Evolutionary conservation across 2,113 vertebrate species (phyloP).

Genomic region (Fulica atra): DNA sequence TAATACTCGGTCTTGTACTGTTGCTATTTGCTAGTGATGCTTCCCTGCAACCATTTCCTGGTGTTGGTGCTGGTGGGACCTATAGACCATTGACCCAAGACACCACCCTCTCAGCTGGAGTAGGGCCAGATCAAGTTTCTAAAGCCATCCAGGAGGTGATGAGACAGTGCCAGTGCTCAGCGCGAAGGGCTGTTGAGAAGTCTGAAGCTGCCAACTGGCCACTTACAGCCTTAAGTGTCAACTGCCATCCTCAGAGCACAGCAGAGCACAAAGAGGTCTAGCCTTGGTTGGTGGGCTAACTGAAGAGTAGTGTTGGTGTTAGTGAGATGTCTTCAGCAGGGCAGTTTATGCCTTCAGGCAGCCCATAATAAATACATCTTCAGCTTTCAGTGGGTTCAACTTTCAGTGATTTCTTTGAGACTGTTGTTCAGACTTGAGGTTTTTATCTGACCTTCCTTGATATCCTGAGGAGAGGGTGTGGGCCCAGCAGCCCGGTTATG

Average conservation of each 20-base stretch:
- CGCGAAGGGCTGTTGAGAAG: neutral
- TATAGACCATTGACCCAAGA: neutral
- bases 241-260: neutral
- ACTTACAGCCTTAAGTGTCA: accelerated
- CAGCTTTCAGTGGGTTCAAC: neutral
- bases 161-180: neutral
- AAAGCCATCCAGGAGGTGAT: neutral
- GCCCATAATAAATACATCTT: neutral
- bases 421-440: neutral
- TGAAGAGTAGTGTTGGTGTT: neutral
- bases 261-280: too few relatives aligned
- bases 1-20: neutral
- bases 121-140: neutral
- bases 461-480: neutral
- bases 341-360: neutral
- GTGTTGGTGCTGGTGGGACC: neutral
- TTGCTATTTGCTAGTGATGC: neutral
- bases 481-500: neutral
- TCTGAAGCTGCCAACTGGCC: neutral
- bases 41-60: neutral
- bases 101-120: neutral
- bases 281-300: too few relatives aligned
- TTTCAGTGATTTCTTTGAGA: neutral
- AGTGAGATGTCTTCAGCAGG: neutral
- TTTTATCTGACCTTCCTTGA: neutral